Conservation (phyloP, 2,113 vertebrate species). For the Myotis davidii region DNA sequence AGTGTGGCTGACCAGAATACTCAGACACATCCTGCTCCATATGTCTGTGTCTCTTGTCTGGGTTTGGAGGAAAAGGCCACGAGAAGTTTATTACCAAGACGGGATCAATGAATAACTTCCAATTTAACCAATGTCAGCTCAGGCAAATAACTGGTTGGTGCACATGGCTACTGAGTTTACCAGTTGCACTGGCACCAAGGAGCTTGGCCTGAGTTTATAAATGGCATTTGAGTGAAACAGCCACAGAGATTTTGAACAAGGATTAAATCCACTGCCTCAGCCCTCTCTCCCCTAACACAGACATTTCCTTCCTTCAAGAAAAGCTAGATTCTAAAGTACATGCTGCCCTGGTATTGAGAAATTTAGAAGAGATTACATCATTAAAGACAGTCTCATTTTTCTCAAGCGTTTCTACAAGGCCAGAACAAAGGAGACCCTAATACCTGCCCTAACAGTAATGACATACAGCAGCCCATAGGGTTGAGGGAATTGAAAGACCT, state of each 20-base stretch:
- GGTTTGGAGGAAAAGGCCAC: not conserved
- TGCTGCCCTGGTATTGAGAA: not conserved
- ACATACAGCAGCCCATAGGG: not conserved
- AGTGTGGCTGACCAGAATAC: not conserved
- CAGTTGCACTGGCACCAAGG: not conserved
- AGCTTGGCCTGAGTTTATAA: not conserved
- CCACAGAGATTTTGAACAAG: not conserved
- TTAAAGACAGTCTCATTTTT: not conserved
- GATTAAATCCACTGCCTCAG: not conserved
- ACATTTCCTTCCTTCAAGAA: not conserved
- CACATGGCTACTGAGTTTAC: not conserved
- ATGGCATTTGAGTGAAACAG: not conserved
- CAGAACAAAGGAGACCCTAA: not conserved
- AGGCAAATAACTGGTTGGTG: not conserved
- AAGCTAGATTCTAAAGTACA: not conserved
- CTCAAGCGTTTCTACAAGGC: not conserved
- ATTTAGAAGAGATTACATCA: not conserved
- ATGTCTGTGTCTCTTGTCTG: not conserved
- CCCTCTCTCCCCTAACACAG: not conserved
- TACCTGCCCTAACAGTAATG: not conserved
- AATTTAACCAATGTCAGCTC: not conserved
- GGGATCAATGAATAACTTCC: not conserved
- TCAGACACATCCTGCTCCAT: not conserved
- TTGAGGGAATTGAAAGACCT: not conserved
- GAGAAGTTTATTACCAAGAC: not conserved